Evolutionary conservation across 2,113 vertebrate genomes (phyloP).

Genomic region (Propithecus coquereli): DNA sequence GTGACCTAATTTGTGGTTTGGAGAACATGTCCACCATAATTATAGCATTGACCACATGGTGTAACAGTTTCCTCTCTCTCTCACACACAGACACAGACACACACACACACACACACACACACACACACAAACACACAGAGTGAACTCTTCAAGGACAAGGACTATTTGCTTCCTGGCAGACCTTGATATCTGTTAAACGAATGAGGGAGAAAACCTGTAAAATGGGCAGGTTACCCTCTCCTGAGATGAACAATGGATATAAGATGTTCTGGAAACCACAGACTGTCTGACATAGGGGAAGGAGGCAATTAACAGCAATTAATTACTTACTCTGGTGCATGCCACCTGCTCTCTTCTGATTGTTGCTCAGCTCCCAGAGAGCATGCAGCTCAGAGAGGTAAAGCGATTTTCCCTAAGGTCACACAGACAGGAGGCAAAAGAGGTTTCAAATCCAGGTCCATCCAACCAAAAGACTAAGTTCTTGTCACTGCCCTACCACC

Average conservation of each 20-base stretch:
- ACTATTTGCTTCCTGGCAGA: neutral
- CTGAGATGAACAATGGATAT: neutral
- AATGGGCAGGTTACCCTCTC: neutral
- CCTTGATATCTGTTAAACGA: neutral
- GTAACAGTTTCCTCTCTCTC: slow-evolving; percentile 27
- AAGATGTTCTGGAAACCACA: neutral
- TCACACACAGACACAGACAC: slow-evolving; percentile 72
- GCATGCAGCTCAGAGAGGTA: neutral
- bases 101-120: slow-evolving; percentile 72
- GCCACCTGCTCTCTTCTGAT: neutral
- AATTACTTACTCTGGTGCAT: neutral
- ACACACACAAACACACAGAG: slow-evolving; percentile 67
- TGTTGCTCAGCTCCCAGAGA: neutral
- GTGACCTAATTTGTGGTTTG: slow-evolving; percentile 65
- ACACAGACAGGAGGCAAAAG: neutral
- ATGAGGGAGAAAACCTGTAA: slow-evolving; percentile 8
- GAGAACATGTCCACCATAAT: slow-evolving; percentile 68
- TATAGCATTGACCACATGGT: slow-evolving; percentile 58
- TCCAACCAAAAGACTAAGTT: neutral
- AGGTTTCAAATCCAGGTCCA: neutral
- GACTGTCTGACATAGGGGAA: neutral
- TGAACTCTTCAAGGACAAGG: neutral
- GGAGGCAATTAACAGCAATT: neutral
- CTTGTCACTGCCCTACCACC: neutral
- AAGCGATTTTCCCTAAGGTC: neutral